Conservation (phyloP, 2,888 invertebrate genomes). For the Anoplius nigerrimus region DNA sequence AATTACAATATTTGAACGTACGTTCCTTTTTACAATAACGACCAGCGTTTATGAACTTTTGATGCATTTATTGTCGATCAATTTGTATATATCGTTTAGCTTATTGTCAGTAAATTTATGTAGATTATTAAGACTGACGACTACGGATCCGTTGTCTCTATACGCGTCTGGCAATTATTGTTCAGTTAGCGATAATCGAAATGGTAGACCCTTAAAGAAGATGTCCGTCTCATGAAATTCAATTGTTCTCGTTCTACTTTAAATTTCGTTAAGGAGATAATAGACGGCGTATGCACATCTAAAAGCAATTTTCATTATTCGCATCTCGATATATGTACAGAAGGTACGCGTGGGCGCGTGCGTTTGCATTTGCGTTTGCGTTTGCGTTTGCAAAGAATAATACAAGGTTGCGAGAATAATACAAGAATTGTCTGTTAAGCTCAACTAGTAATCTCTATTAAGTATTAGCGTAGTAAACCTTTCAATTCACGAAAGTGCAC, state of each 20-base stretch:
- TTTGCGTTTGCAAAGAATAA: conserved; percentile 10
- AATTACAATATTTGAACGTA: conserved; percentile 38
- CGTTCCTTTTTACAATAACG: conserved; percentile 42
- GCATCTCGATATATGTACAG: conserved; percentile 13
- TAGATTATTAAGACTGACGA: too few species aligned
- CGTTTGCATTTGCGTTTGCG: conserved; percentile 1
- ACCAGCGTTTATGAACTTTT: conserved; percentile 42
- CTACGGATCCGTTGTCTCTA: too few species aligned
- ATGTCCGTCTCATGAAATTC: too few species aligned
- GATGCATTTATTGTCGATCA: conserved; percentile 23
- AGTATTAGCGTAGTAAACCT: conserved; percentile 48
- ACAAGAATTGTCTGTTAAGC: too few species aligned
- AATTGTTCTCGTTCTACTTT: not conserved
- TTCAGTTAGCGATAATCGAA: not conserved
- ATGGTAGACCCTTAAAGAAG: not conserved
- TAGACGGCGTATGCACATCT: conserved; percentile 22
- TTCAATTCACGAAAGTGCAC: conserved; percentile 74
- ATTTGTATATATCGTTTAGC: conserved; percentile 1
- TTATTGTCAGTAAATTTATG: conserved; percentile 34
- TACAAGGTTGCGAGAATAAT: too few species aligned
- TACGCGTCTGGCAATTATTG: too few species aligned
- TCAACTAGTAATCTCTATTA: conserved; percentile 7
- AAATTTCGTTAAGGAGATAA: conserved; percentile 4
- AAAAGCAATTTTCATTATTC: conserved; percentile 32
- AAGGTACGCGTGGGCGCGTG: not conserved